A percentile compares a stretch with the other conserved stretches of the same genome.
Evolutionary conservation across 2,113 vertebrate species (phyloP).

Genomic region (Indicator maculatus): DNA sequence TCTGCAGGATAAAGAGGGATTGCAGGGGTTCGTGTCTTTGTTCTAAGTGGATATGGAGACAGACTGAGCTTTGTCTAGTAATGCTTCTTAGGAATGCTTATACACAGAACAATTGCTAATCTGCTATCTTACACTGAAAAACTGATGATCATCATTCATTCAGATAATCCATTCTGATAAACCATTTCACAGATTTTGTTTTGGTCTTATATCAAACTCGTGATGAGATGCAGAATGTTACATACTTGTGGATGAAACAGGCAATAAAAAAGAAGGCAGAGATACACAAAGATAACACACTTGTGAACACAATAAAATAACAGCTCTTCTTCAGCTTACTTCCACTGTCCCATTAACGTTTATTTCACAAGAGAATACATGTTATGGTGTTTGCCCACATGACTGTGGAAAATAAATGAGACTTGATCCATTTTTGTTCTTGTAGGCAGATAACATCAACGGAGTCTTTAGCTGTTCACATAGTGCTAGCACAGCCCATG

Average conservation of each 20-base stretch:
- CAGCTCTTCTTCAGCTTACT: background rate
- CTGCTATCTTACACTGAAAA: background rate
- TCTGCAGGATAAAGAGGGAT: background rate
- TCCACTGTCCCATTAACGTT: background rate
- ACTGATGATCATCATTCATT: background rate
- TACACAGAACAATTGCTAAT: background rate
- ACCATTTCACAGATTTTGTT: background rate
- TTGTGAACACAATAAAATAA: background rate
- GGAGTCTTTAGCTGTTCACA: background rate
- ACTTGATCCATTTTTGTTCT: background rate
- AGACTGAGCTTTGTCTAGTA: background rate
- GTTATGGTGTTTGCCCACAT: background rate
- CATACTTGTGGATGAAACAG: background rate
- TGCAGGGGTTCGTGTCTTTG: background rate
- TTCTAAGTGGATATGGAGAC: background rate
- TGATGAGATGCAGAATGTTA: background rate
- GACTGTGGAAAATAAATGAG: background rate
- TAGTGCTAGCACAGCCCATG: background rate
- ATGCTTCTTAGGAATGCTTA: background rate
- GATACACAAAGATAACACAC: fast-evolving
- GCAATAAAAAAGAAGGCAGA: background rate
- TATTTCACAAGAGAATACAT: background rate
- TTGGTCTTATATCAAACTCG: background rate
- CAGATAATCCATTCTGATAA: background rate
- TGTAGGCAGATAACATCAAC: background rate